Evolutionary conservation across 2,888 invertebrate species (phyloP).

Genomic region (Leistus spinibarbis): DNA sequence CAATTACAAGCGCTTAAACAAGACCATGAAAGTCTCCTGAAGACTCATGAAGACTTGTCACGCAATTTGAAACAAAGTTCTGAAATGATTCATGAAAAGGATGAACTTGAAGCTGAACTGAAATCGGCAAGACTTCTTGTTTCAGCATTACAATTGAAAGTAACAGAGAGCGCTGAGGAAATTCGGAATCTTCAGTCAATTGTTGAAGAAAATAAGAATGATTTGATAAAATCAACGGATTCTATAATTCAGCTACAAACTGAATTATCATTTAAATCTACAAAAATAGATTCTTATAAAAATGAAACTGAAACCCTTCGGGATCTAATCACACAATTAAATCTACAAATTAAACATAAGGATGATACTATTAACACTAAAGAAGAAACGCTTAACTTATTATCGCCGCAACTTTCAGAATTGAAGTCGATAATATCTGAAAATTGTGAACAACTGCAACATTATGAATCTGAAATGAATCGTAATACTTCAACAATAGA

Average conservation of each 20-base stretch:
- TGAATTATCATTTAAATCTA: slow-evolving; percentile 48
- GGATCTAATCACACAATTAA: slow-evolving; percentile 59
- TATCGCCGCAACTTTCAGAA: slow-evolving; percentile 63
- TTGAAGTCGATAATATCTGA: slow-evolving; percentile 62
- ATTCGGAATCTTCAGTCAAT: slow-evolving; percentile 49
- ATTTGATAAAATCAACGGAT: slow-evolving; percentile 50
- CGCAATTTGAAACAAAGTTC: slow-evolving; percentile 47
- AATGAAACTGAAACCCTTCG: slow-evolving; percentile 55
- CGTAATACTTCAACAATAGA: slow-evolving; percentile 65
- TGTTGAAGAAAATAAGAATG: slow-evolving; percentile 52
- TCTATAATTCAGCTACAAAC: slow-evolving; percentile 49
- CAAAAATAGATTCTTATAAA: slow-evolving; percentile 44
- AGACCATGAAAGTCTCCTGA: slow-evolving; percentile 46
- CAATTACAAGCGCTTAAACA: slow-evolving; percentile 40
- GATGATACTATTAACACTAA: slow-evolving; percentile 59
- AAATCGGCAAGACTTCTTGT: slow-evolving; percentile 44
- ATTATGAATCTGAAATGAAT: slow-evolving; percentile 62
- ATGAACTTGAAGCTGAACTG: slow-evolving; percentile 47
- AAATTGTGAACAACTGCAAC: slow-evolving; percentile 60
- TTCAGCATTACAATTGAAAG: slow-evolving; percentile 46
- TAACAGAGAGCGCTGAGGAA: slow-evolving; percentile 48
- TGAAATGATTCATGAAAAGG: slow-evolving; percentile 48
- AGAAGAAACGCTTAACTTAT: slow-evolving; percentile 59
- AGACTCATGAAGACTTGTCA: slow-evolving; percentile 49
- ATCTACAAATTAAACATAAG: slow-evolving; percentile 61